A percentile compares a stretch with the other conserved stretches of the same genome.
Conservation (phyloP, 2,113 vertebrate genomes). For the Erythrocebus patas region DNA sequence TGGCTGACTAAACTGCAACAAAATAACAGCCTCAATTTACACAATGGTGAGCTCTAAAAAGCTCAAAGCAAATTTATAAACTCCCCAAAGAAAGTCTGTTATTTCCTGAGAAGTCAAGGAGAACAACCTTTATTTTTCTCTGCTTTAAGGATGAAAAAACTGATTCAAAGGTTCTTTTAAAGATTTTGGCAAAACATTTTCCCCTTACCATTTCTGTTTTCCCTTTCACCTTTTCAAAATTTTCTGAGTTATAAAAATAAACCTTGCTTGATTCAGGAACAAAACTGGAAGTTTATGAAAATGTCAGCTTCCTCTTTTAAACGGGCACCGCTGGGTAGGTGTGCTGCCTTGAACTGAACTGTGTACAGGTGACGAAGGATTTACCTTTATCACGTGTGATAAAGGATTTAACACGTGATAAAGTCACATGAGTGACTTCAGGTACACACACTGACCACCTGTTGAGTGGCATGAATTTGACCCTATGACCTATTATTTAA, state of each 20-base stretch:
- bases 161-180: constrained; percentile 21
- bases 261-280: background rate
- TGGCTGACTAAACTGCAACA: background rate
- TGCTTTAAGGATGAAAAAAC: constrained; percentile 22
- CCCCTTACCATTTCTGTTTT: constrained; percentile 35
- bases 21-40: constrained; percentile 24
- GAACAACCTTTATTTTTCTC: constrained; percentile 40
- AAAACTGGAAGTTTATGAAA: background rate
- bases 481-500: background rate
- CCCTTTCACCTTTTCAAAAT: constrained; percentile 39
- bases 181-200: constrained; percentile 50
- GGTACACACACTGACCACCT: background rate
- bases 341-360: background rate
- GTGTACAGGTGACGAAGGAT: background rate
- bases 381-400: too few relatives aligned
- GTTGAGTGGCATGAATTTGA: background rate
- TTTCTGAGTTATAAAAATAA: constrained; percentile 43
- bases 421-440: background rate
- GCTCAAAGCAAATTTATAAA: constrained; percentile 34
- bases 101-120: constrained; percentile 31
- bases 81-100: constrained; percentile 23
- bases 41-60: background rate
- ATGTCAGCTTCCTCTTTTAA: background rate
- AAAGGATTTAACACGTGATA: background rate
- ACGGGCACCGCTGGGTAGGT: background rate